Evolutionary conservation across 2,113 vertebrate genomes (phyloP).

Genomic region (Ellobius talpinus): DNA sequence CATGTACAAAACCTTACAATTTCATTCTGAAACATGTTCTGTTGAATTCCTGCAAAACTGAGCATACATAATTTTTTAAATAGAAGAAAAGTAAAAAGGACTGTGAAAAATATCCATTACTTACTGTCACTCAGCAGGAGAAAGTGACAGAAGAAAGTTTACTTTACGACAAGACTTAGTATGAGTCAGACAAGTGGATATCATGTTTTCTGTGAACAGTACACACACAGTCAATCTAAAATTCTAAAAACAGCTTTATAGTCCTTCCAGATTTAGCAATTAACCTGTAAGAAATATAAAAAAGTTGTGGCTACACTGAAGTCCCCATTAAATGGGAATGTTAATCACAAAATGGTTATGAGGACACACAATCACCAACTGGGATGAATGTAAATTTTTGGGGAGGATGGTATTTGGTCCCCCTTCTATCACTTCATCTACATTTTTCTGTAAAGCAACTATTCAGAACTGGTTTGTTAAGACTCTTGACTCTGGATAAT

Average conservation of each 20-base stretch:
- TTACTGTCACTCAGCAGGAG: conserved; percentile 3
- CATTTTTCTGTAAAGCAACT: neutral
- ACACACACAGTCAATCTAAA: conserved; percentile 3
- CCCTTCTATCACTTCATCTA: neutral
- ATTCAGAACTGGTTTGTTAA: conserved; percentile 20
- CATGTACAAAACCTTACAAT: neutral
- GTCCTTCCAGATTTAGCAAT: neutral
- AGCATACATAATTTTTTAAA: conserved; percentile 36
- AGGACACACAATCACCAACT: neutral
- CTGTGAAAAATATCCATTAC: neutral
- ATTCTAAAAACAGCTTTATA: conserved; percentile 37
- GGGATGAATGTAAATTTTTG: neutral
- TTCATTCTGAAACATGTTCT: neutral
- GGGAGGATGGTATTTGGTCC: neutral
- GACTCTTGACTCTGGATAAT: conserved; percentile 34
- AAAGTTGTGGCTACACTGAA: neutral
- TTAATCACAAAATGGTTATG: neutral
- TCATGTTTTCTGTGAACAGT: neutral
- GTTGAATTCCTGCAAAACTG: neutral
- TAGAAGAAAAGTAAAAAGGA: neutral
- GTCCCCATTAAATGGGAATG: neutral
- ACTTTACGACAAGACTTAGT: neutral
- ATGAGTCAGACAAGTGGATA: conserved; percentile 1
- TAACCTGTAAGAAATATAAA: neutral
- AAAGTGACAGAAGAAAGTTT: conserved; percentile 18